Evolutionary conservation across 1,140 invertebrate species (phyloP).

Genomic region (Aphelinus certus): DNA sequence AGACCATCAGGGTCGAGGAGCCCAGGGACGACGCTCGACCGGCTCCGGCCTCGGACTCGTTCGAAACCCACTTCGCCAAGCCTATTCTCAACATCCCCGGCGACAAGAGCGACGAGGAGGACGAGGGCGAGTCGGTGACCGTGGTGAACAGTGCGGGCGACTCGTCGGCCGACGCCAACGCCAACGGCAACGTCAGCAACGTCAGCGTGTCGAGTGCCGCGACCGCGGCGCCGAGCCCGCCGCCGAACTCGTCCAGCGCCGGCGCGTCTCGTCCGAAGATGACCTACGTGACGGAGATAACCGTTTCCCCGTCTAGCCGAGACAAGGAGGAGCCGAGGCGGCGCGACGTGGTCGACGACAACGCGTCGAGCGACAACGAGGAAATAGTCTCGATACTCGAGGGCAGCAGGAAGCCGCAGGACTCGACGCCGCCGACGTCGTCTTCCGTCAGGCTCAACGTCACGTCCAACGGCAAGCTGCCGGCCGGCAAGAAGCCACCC

Average conservation of each 20-base stretch:
- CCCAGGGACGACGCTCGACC: neutral
- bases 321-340: neutral
- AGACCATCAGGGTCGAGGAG: slow-evolving; percentile 18
- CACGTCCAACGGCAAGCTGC: slow-evolving; percentile 58
- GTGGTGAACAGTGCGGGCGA: slow-evolving; percentile 49
- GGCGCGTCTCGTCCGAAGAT: slow-evolving; percentile 59
- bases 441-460: slow-evolving; percentile 41
- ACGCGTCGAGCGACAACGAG: slow-evolving; percentile 40
- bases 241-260: slow-evolving; percentile 5
- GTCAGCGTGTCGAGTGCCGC: slow-evolving; percentile 61
- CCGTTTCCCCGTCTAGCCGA: slow-evolving; percentile 54
- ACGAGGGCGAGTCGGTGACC: slow-evolving; percentile 52
- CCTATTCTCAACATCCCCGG: slow-evolving; percentile 47
- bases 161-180: slow-evolving; percentile 4
- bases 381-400: slow-evolving; percentile 47
- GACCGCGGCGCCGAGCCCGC: slow-evolving; percentile 47
- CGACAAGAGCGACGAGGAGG: slow-evolving; percentile 44
- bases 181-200: slow-evolving; percentile 56
- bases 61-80: slow-evolving; percentile 51
- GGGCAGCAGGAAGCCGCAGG: slow-evolving; percentile 43
- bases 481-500: slow-evolving; percentile 58
- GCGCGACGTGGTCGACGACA: slow-evolving; percentile 22
- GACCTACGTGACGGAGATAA: slow-evolving; percentile 67
- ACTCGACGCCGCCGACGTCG: slow-evolving; percentile 34
- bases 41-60: neutral